Evolutionary conservation across 1,140 invertebrate species (phyloP).

Genomic region (Drosophila trapezifrons): DNA sequence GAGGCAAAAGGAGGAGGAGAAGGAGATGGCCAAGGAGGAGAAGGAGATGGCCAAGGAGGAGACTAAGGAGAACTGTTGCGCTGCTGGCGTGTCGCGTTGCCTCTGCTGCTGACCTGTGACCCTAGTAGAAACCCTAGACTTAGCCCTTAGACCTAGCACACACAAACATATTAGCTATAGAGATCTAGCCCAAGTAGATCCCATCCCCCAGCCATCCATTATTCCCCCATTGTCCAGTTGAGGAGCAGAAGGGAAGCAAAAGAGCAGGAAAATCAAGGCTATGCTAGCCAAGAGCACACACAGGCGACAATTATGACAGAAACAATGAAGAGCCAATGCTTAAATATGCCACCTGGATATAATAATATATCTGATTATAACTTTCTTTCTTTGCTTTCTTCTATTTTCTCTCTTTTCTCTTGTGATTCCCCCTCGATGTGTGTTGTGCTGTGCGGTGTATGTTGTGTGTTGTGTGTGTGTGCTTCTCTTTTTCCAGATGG

Average conservation of each 20-base stretch:
- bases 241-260: not conserved
- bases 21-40: not conserved
- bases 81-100: constrained; percentile 43
- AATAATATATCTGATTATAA: constrained; percentile 39
- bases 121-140: constrained; percentile 8
- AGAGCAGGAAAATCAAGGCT: constrained; percentile 7
- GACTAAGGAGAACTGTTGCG: constrained; percentile 21
- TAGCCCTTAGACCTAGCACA: constrained; percentile 14
- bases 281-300: not conserved
- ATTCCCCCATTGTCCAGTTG: not conserved
- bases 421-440: constrained; percentile 17
- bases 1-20: not conserved
- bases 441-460: not conserved
- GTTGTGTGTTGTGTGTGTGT: constrained; percentile 18
- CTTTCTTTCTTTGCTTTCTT: constrained; percentile 40
- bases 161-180: constrained; percentile 5
- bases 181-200: constrained; percentile 16
- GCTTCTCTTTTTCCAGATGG: constrained; percentile 36
- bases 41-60: constrained; percentile 3
- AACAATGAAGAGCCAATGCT: not conserved
- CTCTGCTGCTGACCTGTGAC: constrained; percentile 39
- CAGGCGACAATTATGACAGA: constrained; percentile 4
- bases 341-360: constrained; percentile 9
- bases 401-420: constrained; percentile 35
- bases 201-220: not conserved